A percentile compares a stretch with the other conserved stretches of the same genome.
These are phyloP conservation scores for Autographa pulchrina DNA, from an alignment of 2,888 invertebrate species.

Conservation along the genomic window DNA sequence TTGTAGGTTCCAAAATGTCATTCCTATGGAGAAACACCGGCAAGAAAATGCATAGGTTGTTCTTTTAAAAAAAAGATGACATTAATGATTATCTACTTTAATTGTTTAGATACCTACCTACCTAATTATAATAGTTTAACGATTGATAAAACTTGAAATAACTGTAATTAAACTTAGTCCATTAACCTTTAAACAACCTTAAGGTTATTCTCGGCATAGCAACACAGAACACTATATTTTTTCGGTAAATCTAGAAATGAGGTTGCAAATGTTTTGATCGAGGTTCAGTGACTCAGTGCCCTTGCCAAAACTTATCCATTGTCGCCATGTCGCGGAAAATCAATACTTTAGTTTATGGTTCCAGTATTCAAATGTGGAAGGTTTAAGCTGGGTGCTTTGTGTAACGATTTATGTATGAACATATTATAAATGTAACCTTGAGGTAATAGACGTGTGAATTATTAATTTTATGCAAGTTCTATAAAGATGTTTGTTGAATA, in stretches of 20 bases:
- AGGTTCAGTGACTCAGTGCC: constrained; percentile 46
- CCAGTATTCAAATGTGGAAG: constrained; percentile 39
- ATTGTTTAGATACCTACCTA: no score
- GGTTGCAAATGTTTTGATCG: constrained; percentile 30
- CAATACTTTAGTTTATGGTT: constrained; percentile 41
- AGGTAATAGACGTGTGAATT: no score
- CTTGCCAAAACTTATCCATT: constrained; percentile 48
- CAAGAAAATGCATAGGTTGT: no score
- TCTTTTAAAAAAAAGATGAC: no score
- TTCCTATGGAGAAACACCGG: no score
- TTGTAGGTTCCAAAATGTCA: no score
- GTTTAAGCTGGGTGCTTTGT: constrained; percentile 7
- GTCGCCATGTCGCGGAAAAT: constrained; percentile 45
- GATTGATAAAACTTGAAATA: no score
- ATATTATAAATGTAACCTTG: neutral
- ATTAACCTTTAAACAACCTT: neutral
- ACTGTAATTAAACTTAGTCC: neutral
- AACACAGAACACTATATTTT: neutral
- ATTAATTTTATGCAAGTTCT: no score
- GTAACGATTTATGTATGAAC: constrained; percentile 15
- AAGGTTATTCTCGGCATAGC: neutral
- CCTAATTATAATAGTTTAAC: no score
- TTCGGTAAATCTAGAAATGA: constrained; percentile 34
- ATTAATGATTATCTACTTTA: no score
- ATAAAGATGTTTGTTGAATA: no score